Conservation (phyloP, 1,140 invertebrate genomes). For the Drosophila nigromelanica region DNA sequence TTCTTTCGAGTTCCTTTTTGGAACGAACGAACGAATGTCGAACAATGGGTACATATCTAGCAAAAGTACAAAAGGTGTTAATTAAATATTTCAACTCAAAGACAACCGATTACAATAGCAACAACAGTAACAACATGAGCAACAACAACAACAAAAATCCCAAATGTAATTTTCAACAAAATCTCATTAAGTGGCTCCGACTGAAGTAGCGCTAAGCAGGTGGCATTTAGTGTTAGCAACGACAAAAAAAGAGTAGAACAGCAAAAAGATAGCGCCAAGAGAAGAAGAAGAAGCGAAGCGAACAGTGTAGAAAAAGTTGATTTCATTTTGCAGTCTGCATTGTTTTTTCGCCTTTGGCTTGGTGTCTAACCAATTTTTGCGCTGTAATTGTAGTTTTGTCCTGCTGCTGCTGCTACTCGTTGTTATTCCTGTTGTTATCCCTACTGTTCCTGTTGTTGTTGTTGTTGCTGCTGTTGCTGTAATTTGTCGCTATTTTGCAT, state of each 20-base stretch:
- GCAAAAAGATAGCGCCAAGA: slow-evolving; percentile 10
- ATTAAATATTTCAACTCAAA: slow-evolving; percentile 77
- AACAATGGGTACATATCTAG: not conserved
- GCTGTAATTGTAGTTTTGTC: slow-evolving; percentile 29
- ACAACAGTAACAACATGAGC: slow-evolving; percentile 25
- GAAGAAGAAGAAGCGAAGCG: slow-evolving; percentile 16
- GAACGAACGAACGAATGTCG: not conserved
- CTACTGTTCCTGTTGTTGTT: slow-evolving; percentile 11
- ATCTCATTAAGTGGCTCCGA: slow-evolving; percentile 69
- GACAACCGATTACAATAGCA: slow-evolving; percentile 64
- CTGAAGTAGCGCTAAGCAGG: slow-evolving; percentile 32
- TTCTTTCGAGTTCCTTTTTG: not conserved
- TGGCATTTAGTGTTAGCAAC: slow-evolving; percentile 39
- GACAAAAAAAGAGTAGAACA: slow-evolving; percentile 23
- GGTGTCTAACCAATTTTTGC: not conserved
- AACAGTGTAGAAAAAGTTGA: slow-evolving; percentile 29
- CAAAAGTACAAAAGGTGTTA: slow-evolving; percentile 68
- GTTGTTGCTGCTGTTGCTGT: slow-evolving; percentile 37
- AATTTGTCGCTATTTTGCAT: slow-evolving; percentile 67
- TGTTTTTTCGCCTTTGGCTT: slow-evolving; percentile 1
- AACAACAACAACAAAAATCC: slow-evolving; percentile 45
- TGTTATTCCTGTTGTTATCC: slow-evolving; percentile 8
- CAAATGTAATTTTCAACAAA: slow-evolving; percentile 68
- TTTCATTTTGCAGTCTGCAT: slow-evolving; percentile 8
- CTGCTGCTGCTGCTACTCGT: not conserved